Conservation (phyloP, 2,113 vertebrate genomes). For the Rattus norvegicus region GRCr8 NC_086037.1:53287501-53288000, state of each 20-base stretch:
- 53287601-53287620: slow-evolving; percentile 40
- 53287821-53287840: slow-evolving; percentile 1
- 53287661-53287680: slow-evolving; percentile 18
- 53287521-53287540: slow-evolving; percentile 73
- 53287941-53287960: neutral
- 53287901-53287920: neutral
- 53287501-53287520: slow-evolving; percentile 88
- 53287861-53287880: neutral
- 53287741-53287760: slow-evolving; percentile 42
- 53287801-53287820: neutral
- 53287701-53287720: slow-evolving; percentile 56
- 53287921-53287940: neutral
- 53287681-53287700: slow-evolving; percentile 66
- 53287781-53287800: neutral
- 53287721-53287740: slow-evolving; percentile 57
- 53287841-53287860: neutral
- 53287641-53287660: slow-evolving; percentile 28
- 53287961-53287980: slow-evolving; percentile 36
- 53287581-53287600: slow-evolving; percentile 31
- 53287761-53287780: neutral
- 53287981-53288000: slow-evolving; percentile 61
- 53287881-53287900: slow-evolving; percentile 16
- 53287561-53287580: slow-evolving; percentile 72
- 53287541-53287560: slow-evolving; percentile 73
- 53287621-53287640: slow-evolving; percentile 61